Evolutionary conservation across 2,797 vertebrate species (phyloP).

Genomic region (Rhynchonycteris naso): DNA sequence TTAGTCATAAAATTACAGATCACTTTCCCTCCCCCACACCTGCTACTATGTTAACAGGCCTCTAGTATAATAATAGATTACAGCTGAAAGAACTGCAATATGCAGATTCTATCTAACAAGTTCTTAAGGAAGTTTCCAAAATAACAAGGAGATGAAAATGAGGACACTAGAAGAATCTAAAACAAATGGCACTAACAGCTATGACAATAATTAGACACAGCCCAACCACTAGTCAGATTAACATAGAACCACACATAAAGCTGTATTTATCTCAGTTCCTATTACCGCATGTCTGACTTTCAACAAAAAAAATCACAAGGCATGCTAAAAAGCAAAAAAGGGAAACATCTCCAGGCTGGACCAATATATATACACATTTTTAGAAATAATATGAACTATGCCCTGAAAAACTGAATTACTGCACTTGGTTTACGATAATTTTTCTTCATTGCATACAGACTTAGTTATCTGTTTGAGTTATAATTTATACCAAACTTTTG

Average conservation of each 20-base stretch:
- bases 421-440: not conserved
- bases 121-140: not conserved
- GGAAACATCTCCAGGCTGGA: not conserved
- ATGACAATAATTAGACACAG: not conserved
- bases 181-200: not conserved
- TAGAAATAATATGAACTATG: not conserved
- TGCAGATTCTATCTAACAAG: not conserved
- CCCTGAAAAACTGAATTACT: slow-evolving; percentile 1
- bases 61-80: not conserved
- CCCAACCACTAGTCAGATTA: not conserved
- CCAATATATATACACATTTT: not conserved
- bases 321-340: not conserved
- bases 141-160: not conserved
- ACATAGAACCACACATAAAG: not conserved
- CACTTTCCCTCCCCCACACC: not conserved
- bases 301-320: not conserved
- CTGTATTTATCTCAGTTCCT: not conserved
- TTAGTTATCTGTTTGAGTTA: not conserved
- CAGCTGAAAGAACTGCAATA: not conserved
- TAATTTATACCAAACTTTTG: slow-evolving; percentile 11
- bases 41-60: not conserved
- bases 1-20: not conserved
- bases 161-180: not conserved
- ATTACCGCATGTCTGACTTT: not conserved
- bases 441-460: not conserved